Evolutionary conservation across 2,113 vertebrate genomes (phyloP), one percentile per base, ranked within the genome.

Genomic region (Tachuris rubrigastra): DNA sequence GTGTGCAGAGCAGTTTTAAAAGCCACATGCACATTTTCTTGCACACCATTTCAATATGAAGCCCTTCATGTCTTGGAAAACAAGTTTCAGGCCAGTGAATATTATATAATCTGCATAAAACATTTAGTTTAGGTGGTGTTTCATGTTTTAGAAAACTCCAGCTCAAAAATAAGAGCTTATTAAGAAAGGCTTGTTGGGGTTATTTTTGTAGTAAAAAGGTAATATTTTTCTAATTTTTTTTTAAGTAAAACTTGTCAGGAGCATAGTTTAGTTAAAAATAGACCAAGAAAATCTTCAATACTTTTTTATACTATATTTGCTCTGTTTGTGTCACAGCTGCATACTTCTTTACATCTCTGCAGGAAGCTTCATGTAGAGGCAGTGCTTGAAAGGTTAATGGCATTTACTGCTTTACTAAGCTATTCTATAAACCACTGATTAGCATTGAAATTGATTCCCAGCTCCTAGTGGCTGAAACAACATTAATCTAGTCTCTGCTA

Each of bases 371-470:
- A 27, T 50, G 84, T 84, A 92, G 90, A 90, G 75, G 46, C 85
- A 92, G 75, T 62, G 31, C 85, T 96, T 92, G 86, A 96, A 98
- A 98, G 95, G 95, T 97, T 98, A 98, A 98, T 96, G 66, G 41
- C 87, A 96, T 98, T 96, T 89, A 65, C 80, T 90, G 82, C 86
- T 91, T 94, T 95, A 56, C 83, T 97, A 96, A 98, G 97, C 96
- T 98, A 92, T 98, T 96, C 90, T 97, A 97, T 97, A 97, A 98
- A 96, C 69, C 74, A 31, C 95, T 98, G 97, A 98, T 98, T 98
- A 98, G 91, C 96, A 98, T 92, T 95, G 95, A 98, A 98, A 98
- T 97, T 96, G 97, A 98, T 97, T 97, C 96, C 95, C 78, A 97
- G 85, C 85, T 97, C 81, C 94, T 97, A 66, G 24, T 97, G 93